phyloP scores from a whole-genome alignment of 2,888 invertebrate genomes.

The Drosophila robusta region DNA sequence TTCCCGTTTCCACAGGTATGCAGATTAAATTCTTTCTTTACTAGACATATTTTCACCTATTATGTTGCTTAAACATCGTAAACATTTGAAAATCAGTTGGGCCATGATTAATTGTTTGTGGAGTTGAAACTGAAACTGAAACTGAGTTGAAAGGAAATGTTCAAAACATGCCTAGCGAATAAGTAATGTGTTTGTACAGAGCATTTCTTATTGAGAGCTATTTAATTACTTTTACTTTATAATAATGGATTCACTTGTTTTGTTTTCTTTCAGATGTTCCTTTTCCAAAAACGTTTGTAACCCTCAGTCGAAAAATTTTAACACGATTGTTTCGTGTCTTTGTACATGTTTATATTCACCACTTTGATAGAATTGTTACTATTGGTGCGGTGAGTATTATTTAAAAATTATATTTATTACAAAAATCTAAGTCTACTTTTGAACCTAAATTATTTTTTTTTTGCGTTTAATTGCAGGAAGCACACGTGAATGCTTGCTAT shows the following conservation, averaged over 20 bases:
- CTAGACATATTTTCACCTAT: neutral
- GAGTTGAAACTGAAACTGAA: neutral
- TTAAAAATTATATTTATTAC: neutral
- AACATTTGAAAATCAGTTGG: neutral
- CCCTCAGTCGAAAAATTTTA: constrained; percentile 93
- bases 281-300: constrained; percentile 93
- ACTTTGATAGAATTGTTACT: constrained; percentile 94
- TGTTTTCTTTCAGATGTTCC: constrained; percentile 88
- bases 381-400: constrained; percentile 92
- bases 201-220: too few species aligned
- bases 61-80: neutral
- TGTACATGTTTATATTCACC: constrained; percentile 97
- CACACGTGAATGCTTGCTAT: constrained; percentile 97
- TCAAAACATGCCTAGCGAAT: neutral
- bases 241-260: too few species aligned
- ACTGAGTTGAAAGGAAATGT: neutral
- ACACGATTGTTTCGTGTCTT: constrained; percentile 95
- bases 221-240: too few species aligned
- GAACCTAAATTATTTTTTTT: neutral
- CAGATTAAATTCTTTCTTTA: too few species aligned
- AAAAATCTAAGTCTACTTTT: too few species aligned
- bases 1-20: constrained; percentile 90
- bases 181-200: too few species aligned
- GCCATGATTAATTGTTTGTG: neutral
- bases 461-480: constrained; percentile 86